Conservation (phyloP, 2,888 invertebrate genomes). For the Cerastis leucographa region DNA sequence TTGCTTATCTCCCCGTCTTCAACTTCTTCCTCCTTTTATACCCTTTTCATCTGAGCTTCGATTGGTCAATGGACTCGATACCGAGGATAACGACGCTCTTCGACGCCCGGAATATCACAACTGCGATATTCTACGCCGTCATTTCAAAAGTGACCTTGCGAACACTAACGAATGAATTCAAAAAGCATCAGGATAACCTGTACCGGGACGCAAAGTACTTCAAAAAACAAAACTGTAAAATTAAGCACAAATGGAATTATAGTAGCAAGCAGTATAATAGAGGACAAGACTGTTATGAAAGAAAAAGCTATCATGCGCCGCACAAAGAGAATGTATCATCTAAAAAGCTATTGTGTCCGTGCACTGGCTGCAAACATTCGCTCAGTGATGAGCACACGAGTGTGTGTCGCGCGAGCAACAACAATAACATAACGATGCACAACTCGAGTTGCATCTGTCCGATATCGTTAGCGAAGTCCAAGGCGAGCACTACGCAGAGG, state of each 20-base stretch:
- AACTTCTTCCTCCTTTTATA: slow-evolving; percentile 97
- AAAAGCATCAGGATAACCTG: slow-evolving; percentile 79
- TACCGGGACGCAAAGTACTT: slow-evolving; percentile 82
- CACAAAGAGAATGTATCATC: slow-evolving; percentile 83
- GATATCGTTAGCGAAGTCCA: slow-evolving; percentile 77
- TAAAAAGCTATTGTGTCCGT: slow-evolving; percentile 88
- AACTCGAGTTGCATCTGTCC: slow-evolving; percentile 88
- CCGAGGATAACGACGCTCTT: slow-evolving; percentile 94
- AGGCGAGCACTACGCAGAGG: slow-evolving; percentile 76
- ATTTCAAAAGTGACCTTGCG: slow-evolving; percentile 85
- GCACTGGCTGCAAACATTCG: slow-evolving; percentile 93
- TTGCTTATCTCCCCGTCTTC: slow-evolving; percentile 97
- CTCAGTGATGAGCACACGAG: slow-evolving; percentile 93
- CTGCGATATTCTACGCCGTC: slow-evolving; percentile 93
- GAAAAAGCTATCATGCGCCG: slow-evolving; percentile 82
- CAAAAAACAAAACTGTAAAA: slow-evolving; percentile 85
- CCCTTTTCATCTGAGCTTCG: slow-evolving; percentile 97
- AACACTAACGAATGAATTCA: slow-evolving; percentile 82
- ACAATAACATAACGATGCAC: slow-evolving; percentile 92
- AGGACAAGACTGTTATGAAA: slow-evolving; percentile 84
- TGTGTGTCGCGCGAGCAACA: slow-evolving; percentile 93
- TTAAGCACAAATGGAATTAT: slow-evolving; percentile 86
- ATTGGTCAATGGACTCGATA: slow-evolving; percentile 99
- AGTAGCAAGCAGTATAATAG: slow-evolving; percentile 84
- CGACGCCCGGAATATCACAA: slow-evolving; percentile 95